Percentiles rank a stretch among this genome's conserved stretches.
Conservation (phyloP, 2,797 vertebrate genomes). For the Notolabrus celidotus region DNA sequence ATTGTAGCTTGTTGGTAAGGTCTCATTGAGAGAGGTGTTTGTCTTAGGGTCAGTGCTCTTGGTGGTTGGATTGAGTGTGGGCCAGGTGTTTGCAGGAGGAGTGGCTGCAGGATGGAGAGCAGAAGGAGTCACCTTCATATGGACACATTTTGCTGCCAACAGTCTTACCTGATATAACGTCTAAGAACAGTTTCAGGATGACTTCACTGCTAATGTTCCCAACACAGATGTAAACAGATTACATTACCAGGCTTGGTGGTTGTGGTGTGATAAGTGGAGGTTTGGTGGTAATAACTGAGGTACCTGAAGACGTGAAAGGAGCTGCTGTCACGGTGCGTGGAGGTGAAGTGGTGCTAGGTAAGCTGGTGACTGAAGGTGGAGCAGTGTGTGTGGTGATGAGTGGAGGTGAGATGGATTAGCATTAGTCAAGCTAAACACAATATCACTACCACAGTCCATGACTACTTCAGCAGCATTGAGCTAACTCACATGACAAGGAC, state of each 20-base stretch:
- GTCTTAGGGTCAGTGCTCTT: not conserved
- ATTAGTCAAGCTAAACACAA: constrained; percentile 3
- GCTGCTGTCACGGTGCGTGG: not conserved
- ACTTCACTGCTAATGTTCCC: not conserved
- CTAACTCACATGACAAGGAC: not conserved
- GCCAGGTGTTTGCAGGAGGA: not conserved
- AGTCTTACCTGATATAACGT: constrained; percentile 8
- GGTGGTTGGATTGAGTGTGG: not conserved
- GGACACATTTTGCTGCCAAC: not conserved
- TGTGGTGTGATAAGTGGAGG: constrained; percentile 26
- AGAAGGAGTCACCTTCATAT: constrained; percentile 44
- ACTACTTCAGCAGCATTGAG: not conserved
- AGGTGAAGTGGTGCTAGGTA: rapidly evolving
- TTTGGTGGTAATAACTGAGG: not conserved
- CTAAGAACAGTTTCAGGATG: not conserved
- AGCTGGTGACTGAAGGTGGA: not conserved
- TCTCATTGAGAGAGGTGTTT: not conserved
- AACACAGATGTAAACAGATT: not conserved
- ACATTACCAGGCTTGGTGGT: constrained; percentile 28
- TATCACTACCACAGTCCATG: no score
- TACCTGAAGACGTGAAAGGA: not conserved
- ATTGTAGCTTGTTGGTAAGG: constrained; percentile 28
- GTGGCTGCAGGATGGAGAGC: constrained; percentile 47
- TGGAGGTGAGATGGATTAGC: not conserved
- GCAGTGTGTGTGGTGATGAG: not conserved